Evolutionary conservation across 2,888 invertebrate genomes (phyloP).

Genomic region (Tenthredo amoena): DNA sequence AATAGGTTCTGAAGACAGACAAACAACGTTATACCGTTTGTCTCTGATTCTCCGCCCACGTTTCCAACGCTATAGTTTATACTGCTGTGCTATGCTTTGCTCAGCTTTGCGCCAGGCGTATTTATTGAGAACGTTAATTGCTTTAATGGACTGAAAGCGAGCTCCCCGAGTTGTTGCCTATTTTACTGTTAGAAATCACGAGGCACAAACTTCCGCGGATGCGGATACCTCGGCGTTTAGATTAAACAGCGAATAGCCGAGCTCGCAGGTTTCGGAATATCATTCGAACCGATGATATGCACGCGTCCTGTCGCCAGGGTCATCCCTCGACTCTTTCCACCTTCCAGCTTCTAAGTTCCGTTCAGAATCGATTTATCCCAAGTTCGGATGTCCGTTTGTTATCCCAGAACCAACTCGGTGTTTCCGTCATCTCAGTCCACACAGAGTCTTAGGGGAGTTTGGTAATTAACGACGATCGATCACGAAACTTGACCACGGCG

Average conservation of each 20-base stretch:
- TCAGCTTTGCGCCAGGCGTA: not conserved
- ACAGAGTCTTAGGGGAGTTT: constrained; percentile 15
- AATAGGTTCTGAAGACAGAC: not conserved
- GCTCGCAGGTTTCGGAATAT: too few species aligned
- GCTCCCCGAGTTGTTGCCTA: not conserved
- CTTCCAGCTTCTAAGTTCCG: not conserved
- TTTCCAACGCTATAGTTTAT: not conserved
- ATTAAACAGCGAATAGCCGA: not conserved
- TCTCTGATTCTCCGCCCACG: not conserved
- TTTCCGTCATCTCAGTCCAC: not conserved
- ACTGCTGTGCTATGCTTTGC: not conserved
- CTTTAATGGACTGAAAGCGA: constrained; percentile 25
- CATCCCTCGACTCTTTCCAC: not conserved
- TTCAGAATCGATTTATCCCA: not conserved
- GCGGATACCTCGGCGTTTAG: not conserved
- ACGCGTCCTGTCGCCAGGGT: constrained; percentile 14
- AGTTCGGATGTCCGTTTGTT: constrained; percentile 1
- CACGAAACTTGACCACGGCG: not conserved
- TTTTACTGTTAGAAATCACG: not conserved
- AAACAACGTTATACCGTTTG: constrained; percentile 5
- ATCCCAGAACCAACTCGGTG: not conserved
- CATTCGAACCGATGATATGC: not conserved
- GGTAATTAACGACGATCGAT: constrained; percentile 44
- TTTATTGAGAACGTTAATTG: constrained; percentile 43
- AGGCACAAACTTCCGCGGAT: not conserved